phyloP scores from a whole-genome alignment of 2,113 vertebrate species.

The Colinus virginianus region DNA sequence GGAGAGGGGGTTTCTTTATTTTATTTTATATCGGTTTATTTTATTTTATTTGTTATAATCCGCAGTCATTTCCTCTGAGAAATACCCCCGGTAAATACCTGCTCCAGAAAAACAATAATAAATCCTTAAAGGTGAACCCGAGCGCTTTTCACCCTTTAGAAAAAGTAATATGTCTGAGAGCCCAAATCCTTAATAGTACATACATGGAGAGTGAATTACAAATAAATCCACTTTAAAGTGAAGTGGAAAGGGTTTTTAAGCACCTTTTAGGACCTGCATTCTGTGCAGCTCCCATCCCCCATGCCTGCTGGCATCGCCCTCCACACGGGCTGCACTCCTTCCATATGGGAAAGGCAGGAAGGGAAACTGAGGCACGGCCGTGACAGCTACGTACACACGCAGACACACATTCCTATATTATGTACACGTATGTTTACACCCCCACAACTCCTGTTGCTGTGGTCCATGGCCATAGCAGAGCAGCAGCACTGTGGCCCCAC shows the following conservation, averaged over 20 bases:
- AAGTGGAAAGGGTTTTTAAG: background rate
- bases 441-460: background rate
- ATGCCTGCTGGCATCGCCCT: background rate
- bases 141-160: constrained; percentile 1
- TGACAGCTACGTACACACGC: too few species aligned
- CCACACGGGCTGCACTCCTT: background rate
- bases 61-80: constrained; percentile 23
- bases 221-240: constrained; percentile 43
- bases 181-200: constrained; percentile 5
- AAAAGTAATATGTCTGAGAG: background rate
- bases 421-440: background rate
- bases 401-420: background rate
- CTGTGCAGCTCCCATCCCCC: too few species aligned
- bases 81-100: constrained; percentile 28
- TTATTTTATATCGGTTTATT: background rate
- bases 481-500: background rate
- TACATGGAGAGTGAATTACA: background rate
- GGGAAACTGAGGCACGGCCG: constrained; percentile 35
- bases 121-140: constrained; percentile 62
- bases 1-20: background rate
- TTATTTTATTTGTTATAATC: constrained; percentile 43
- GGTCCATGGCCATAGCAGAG: background rate
- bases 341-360: background rate
- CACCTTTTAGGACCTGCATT: background rate
- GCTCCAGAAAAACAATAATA: constrained; percentile 8